Evolutionary conservation across 2,113 vertebrate species (phyloP), one percentile per base, ranked within the genome.

Genomic region (Podocnemis expansa): DNA sequence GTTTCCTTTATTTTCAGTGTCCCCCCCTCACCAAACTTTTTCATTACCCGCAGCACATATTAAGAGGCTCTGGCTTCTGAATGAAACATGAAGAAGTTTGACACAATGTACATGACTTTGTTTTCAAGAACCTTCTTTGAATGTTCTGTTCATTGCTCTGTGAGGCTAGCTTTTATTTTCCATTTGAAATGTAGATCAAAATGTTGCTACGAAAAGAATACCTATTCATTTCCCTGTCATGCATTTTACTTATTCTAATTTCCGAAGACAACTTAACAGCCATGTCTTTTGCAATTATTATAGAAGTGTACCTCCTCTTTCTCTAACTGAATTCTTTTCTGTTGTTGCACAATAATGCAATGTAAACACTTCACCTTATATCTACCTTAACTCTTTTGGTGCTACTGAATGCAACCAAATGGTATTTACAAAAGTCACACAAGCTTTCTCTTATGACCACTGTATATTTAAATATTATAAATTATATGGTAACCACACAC

Each of bases 171-270:
- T 11, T 87, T 82, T 70, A 82, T 92, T 89, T 84, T 86, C 34
- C 52, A 7, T n/a, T 86, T 84, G 85, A 78, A 96, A 86, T 47
- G 5, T 82, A 29, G 6, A 75, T 67, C 41, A 80, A n/a, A 79
- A 3, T 24, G 49, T 94, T 89, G 80, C 10, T 92, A 22, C n/a
- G 34, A n/a, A n/a, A n/a, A n/a, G n/a, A 86, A 80, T 90, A n/a
- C 51, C 75, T 81, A 93, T 75, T 78, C 14, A 58, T 91, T 89
- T 87, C 21, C 5, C 1, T 82, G n/a, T 84, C 63, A 91, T 67
- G 25, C 14, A 29, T 93, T 93, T 90, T 94, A 91, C 43, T 91
- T 91, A 89, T 55, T 87, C 25, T 89, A 90, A 94, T 45, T 38
- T 91, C 38, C 95, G 70, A 34, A 67, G 70, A 63, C 10, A 81